Evolutionary conservation across 1,140 invertebrate genomes (phyloP), one percentile per base, ranked within the genome.

Genomic region (Trichonephila clavata): DNA sequence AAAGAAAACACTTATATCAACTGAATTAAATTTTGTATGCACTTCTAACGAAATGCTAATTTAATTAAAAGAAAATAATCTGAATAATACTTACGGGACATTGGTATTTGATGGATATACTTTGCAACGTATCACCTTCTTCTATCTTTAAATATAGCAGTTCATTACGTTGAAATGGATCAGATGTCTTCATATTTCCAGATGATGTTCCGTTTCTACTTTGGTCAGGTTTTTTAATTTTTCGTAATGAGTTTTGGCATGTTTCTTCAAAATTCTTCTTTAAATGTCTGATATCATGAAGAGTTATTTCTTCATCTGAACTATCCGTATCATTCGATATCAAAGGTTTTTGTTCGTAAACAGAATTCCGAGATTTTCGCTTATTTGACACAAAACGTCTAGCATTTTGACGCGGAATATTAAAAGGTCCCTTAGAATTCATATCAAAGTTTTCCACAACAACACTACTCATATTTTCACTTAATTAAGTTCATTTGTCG

Each of bases 291-390:
- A 93, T 88, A 61, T 93, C 92, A 81, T 87, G 92, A 39, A 93
- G 86, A 24, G 92, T 93, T 16, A 93, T 88, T 87, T 93, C 92
- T 43, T 93, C 92, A 63, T 93, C 92, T 10, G 92, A 93, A 21
- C 86, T 93, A 24, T 93, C 92, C 4, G 84, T 60, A 57, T 93
- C 92, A 50, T 32, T 39, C 14, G 91, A 92, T 57, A 88, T 87
- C 50, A 93, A 39, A 60, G 92, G 84, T 87, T 43, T 93, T 39
- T n/a, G 59, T 65, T 93, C 92, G 61, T 43, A 61, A 24, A 59
- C 60, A 39, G 24, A 16, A 43, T 80, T 88, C 43, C 83, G 83
- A 18, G 86, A 87, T 80, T 93, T 93, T 61, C 86, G 63, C 24
- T 93, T 93, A 80, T 80, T 93, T n/a, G 92, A 93, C 39, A 65